phyloP scores from a whole-genome alignment of 2,888 invertebrate genomes.

The Glyphotaelius pellucidus region DNA sequence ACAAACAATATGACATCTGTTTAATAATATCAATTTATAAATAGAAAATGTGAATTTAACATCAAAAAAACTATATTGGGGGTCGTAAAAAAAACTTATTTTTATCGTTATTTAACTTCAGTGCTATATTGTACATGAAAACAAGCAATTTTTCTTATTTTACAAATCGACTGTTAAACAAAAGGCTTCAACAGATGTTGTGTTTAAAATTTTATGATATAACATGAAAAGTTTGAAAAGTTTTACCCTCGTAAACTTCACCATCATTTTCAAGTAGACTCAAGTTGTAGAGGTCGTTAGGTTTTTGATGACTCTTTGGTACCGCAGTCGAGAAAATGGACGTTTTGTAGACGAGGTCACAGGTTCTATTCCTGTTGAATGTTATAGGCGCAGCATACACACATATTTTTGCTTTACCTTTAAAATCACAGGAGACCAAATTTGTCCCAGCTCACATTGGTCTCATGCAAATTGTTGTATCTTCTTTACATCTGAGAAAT shows the following conservation, averaged over 20 bases:
- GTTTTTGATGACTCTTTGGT: not conserved
- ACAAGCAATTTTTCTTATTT: not conserved
- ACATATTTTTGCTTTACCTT: not conserved
- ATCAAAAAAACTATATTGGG: too few relatives aligned
- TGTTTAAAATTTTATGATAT: not conserved
- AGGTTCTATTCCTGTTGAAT: slow-evolving; percentile 1
- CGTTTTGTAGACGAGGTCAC: not conserved
- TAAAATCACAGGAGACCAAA: too few relatives aligned
- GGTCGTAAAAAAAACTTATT: not conserved
- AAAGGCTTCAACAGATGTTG: slow-evolving; percentile 3
- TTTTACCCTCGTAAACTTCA: not conserved
- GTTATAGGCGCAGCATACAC: not conserved
- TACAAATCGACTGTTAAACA: slow-evolving; percentile 1
- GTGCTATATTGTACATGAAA: not conserved
- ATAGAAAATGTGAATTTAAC: too few relatives aligned
- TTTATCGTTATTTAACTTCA: not conserved
- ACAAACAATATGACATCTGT: too few relatives aligned
- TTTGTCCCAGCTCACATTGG: too few relatives aligned
- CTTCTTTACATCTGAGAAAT: too few relatives aligned
- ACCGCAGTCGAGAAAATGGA: not conserved
- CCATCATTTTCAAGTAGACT: not conserved
- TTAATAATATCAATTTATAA: too few relatives aligned
- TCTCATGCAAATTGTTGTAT: too few relatives aligned
- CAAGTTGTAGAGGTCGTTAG: not conserved
- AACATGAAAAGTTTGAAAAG: slow-evolving; percentile 15